phyloP scores from a whole-genome alignment of 1,140 invertebrate genomes.

The Triops longicaudatus region DNA sequence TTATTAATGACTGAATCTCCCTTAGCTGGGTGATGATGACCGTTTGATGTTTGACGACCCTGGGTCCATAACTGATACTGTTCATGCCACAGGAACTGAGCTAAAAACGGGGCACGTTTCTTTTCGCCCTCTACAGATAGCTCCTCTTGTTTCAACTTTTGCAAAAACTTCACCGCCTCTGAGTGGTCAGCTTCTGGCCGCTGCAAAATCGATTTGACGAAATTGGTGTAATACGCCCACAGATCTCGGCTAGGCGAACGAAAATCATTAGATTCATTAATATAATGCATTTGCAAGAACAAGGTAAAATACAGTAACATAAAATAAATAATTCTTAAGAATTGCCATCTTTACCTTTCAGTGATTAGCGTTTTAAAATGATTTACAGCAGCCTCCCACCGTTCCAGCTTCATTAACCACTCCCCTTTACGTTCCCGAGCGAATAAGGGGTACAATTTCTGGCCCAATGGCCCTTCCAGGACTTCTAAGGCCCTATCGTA shows the following conservation, averaged over 20 bases:
- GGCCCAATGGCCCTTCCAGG: constrained; percentile 61
- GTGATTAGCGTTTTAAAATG: constrained; percentile 57
- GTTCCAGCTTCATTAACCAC: constrained; percentile 59
- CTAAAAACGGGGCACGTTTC: constrained; percentile 68
- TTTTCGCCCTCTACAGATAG: constrained; percentile 40
- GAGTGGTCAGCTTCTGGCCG: neutral
- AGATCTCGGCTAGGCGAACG: constrained; percentile 39
- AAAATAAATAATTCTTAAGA: too few species aligned
- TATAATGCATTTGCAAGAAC: neutral
- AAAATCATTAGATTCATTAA: neutral
- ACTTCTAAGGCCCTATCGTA: constrained; percentile 70
- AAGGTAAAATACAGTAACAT: too few species aligned
- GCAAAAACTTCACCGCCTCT: neutral
- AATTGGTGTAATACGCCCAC: constrained; percentile 41
- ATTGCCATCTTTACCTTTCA: constrained; percentile 50
- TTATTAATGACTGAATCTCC: neutral
- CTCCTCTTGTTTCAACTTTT: constrained; percentile 5
- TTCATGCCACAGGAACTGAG: constrained; percentile 64
- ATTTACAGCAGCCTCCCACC: constrained; percentile 60
- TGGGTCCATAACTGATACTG: constrained; percentile 41
- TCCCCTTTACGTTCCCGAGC: constrained; percentile 58
- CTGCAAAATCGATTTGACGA: constrained; percentile 36
- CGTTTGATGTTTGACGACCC: neutral
- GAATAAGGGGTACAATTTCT: constrained; percentile 39
- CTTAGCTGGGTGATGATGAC: neutral